Conservation (phyloP, 2,797 vertebrate species). For the Sebastes itinus region DNA sequence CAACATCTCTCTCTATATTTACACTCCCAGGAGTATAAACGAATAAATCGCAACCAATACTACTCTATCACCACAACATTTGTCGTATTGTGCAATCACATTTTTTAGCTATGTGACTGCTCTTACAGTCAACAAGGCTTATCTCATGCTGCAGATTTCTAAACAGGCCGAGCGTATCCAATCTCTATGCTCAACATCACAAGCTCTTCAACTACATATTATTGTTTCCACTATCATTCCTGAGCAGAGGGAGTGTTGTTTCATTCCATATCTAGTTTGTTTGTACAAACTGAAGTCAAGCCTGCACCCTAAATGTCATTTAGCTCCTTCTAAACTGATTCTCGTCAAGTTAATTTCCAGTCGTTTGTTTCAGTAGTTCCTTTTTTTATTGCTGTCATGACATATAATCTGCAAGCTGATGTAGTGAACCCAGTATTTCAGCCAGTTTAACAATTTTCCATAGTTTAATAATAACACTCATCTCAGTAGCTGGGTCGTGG, state of each 20-base stretch:
- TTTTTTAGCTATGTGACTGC: neutral
- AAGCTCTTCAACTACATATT: neutral
- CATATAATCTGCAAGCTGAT: neutral
- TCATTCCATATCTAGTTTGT: neutral
- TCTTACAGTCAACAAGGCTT: neutral
- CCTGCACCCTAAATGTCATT: neutral
- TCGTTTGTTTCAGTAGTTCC: neutral
- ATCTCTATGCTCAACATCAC: neutral
- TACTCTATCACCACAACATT: neutral
- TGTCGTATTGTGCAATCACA: neutral
- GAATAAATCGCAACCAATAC: neutral
- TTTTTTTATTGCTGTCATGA: constrained; percentile 7
- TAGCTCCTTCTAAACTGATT: neutral
- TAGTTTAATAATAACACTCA: neutral
- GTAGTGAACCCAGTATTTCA: neutral
- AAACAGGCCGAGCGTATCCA: neutral
- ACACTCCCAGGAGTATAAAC: neutral
- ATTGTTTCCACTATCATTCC: neutral
- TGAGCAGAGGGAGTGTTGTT: neutral
- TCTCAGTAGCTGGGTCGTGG: neutral
- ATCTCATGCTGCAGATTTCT: neutral
- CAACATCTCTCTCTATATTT: neutral
- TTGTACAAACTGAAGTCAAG: neutral
- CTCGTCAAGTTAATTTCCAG: neutral
- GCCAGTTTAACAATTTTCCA: neutral